Base-by-base conservation (phyloP, 92 coral and sea anemone species). In the Actinernus sp. region DNA sequence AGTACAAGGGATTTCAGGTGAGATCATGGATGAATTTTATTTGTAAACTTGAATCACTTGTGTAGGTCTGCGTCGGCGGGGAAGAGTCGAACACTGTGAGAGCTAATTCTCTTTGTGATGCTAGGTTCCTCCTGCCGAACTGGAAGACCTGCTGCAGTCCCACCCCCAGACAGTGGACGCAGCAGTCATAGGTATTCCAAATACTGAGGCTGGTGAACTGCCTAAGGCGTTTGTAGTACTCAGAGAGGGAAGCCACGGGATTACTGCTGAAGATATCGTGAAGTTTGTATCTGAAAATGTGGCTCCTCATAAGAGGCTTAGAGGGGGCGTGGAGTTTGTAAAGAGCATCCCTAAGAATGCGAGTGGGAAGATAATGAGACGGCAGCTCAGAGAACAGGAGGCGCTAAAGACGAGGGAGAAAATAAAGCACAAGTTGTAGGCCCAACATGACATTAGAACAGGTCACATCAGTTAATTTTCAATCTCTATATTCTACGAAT, bases 51-150 rank as follows among this genome's bases (percentile, higher is more conserved):
- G n/a, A n/a, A n/a, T n/a, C n/a, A n/a, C n/a, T n/a, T n/a, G n/a
- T n/a, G n/a, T n/a, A n/a, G n/a, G n/a, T n/a, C n/a, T n/a, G n/a
- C n/a, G n/a, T n/a, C n/a, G n/a, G n/a, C n/a, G n/a, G n/a, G n/a
- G n/a, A n/a, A n/a, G n/a, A n/a, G n/a, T n/a, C n/a, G n/a, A n/a
- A n/a, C n/a, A n/a, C 8, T 20, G 11, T 7, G 2, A 63, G n/a
- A n/a, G n/a, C n/a, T n/a, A n/a, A n/a, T n/a, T n/a, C n/a, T n/a
- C n/a, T n/a, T n/a, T n/a, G n/a, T n/a, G n/a, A n/a, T n/a, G n/a
- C 1, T 44, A 88, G 94, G 94, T 88, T 49, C 79, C 94, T 3
- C 90, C 90, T 23, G 95, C 80, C n/a, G 95, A 84, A 50, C 81
- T 88, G n/a, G 95, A 88, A 49, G 90, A 83, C 5, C 27, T 73